Evolutionary conservation across 2,888 invertebrate genomes (phyloP).

Genomic region (Exocentrus adspersus): DNA sequence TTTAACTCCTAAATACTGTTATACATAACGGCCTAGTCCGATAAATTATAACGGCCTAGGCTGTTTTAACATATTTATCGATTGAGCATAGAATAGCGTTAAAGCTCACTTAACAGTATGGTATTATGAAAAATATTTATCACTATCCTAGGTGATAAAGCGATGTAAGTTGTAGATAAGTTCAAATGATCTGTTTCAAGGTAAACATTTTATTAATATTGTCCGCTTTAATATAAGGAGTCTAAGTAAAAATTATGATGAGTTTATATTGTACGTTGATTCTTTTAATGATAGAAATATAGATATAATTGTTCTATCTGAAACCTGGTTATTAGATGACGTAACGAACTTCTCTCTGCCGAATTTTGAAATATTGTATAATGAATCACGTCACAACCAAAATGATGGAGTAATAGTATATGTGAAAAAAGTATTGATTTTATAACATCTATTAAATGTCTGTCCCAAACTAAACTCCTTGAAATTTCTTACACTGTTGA

Average conservation of each 20-base stretch:
- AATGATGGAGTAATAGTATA: conserved; percentile 16
- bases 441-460: background rate
- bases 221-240: background rate
- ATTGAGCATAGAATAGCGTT: no score
- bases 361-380: conserved; percentile 6
- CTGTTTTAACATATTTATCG: no score
- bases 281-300: background rate
- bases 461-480: conserved; percentile 2
- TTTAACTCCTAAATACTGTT: no score
- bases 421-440: conserved; percentile 7
- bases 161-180: no score
- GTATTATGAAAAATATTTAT: no score
- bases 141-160: no score
- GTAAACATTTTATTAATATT: background rate
- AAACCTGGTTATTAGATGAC: conserved; percentile 4
- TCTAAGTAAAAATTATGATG: conserved; percentile 4
- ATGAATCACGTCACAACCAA: conserved; percentile 16
- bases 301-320: conserved; percentile 14
- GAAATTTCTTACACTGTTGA: conserved; percentile 11
- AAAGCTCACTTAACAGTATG: no score
- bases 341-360: background rate
- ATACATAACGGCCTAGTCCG: no score
- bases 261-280: conserved; percentile 10
- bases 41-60: no score
- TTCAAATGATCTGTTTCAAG: background rate